Base-by-base conservation (phyloP, 2,888 invertebrate species). In the Andrena hattorfiana region DNA sequence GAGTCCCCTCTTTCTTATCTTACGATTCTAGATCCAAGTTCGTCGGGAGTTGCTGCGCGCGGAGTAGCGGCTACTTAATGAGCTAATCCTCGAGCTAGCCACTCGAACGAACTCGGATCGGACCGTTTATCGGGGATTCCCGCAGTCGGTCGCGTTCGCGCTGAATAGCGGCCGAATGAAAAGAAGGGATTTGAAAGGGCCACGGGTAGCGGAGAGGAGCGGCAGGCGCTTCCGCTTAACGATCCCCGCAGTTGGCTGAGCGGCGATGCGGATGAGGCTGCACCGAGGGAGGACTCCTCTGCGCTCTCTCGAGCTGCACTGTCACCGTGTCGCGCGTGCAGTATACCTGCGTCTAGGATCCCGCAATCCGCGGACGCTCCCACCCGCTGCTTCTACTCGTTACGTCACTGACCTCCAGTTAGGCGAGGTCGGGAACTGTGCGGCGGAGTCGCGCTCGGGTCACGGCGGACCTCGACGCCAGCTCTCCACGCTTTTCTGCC, bases 341-440 rank as follows among this genome's bases (percentile, higher is more conserved):
- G 75, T 77, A 76, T 84, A 87, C 84, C 76, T 86, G 84, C 80
- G 77, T 78, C 87, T 81, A 79, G 81, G 81, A 81, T 79, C 77
- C 83, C 84, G 81, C 84, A 85, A 86, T 84, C 78, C 67, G 81
- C 64, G 78, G 54, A 56, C 74, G 60, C 63, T 77, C 80, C 71
- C 77, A 69, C 70, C 73, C 42, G 64, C 77, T 30, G 60, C 26
- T 56, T 42, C 54, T 70, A 26, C 63, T 79, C 81, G 79, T 91
- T 89, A 87, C 89, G 87, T 89, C 88, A 89, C 85, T 84, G 91
- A 90, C 90, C 91, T 90, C 88, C 84, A 86, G 90, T 90, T 91
- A 89, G 80, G 87, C 83, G 89, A 88, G 90, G 90, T 89, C 90
- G 88, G 89, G 86, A 88, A 77, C 84, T 64, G 81, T 84, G 81